Base-by-base conservation (phyloP, 2,113 vertebrate genomes). In the Microtus richardsoni region DNA sequence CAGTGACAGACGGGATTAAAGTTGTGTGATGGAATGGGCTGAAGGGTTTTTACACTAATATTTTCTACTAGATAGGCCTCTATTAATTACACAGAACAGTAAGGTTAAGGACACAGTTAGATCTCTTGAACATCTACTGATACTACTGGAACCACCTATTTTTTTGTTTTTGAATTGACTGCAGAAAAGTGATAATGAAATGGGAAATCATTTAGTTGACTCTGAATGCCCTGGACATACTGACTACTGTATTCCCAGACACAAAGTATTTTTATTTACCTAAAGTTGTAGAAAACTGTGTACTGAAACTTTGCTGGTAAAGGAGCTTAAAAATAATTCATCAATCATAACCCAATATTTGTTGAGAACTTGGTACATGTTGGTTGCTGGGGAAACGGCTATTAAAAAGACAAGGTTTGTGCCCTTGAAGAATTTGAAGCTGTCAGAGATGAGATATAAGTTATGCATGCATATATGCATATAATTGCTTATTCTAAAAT, bases 91-190 rank as follows among this genome's bases (percentile, higher is more conserved):
- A 3, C 13, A 22, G 36, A 12, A 7, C 0, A 4, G 7, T 79
- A 26, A 30, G 33, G 5, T 2, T 33, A 22, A 22, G 4, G 4
- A 39, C 6, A 75, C 5, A 58, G 71, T 3, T 22, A 84, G 13
- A 7, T 1, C 49, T 64, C 0, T 2, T 4, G 4, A 19, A 73
- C 60, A 2, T 54, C 19, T 2, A 30, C 3, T 11, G 36, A 2
- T 16, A 21, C 7, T 11, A 80, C 4, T 3, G 17, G 39, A 22
- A 14, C 1, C 33, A 22, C 41, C 5, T 5, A 54, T 52, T 64
- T 62, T 52, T 26, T 64, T 39, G 10, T 85, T 33, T 49, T 17
- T 30, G 2, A 68, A 33, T 11, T 93, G 33, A 36, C 13, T 2
- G 39, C 3, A 0, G 1, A 33, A 7, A 13, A 74, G 17, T 30